Base-by-base conservation (phyloP, 2,797 vertebrate species). In the Melanotaenia parkinsoni region DNA sequence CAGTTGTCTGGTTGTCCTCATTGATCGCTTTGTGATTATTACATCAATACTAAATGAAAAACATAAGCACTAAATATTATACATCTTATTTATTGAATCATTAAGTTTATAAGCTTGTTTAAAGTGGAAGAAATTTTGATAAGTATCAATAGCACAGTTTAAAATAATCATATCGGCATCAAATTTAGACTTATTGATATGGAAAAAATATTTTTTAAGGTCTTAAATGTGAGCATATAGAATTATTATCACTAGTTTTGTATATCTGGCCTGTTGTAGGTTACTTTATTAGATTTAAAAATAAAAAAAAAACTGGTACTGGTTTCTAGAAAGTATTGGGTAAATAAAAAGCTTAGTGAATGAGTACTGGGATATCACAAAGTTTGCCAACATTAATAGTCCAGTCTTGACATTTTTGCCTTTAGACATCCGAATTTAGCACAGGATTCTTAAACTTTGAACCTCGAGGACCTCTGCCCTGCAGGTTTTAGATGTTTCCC, bases 1-100 rank as follows among this genome's bases (percentile, higher is more conserved):
- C 89, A 85, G 28, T 58, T 61, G 88, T 87, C 83, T 78, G 79
- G 60, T 2, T 70, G 68, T 72, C 58, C 30, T 0, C 38, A 76
- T 85, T 5, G 80, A 82, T 68, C 26, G 50, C 32, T 68, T 72
- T 70, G 1, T 54, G 63, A 26, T 77, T 59, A 37, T 24, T 53
- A 43, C 57, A 85, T 89, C 88, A 71, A 85, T 89, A 45, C 63
- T 5, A 38, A 77, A 63, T 30, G 37, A 61, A 59, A 59, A 43
- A 24, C 12, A 33, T 28, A 24, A 38, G 38, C 0, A 2, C 20
- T 12, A 1, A 40, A 0, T 3, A 40, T 26, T 12, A 26, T 1
- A 1, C 33, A 24, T 38, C 54, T 4, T 54, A 40, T 66, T 66
- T 26, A 12, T 58, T 24, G 1, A 14, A 22, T 14, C 2, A 10